A percentile compares a stretch with the other conserved stretches of the same genome.
phyloP scores from a whole-genome alignment of 2,888 invertebrate species.

The Nephrotoma guestfalica region DNA sequence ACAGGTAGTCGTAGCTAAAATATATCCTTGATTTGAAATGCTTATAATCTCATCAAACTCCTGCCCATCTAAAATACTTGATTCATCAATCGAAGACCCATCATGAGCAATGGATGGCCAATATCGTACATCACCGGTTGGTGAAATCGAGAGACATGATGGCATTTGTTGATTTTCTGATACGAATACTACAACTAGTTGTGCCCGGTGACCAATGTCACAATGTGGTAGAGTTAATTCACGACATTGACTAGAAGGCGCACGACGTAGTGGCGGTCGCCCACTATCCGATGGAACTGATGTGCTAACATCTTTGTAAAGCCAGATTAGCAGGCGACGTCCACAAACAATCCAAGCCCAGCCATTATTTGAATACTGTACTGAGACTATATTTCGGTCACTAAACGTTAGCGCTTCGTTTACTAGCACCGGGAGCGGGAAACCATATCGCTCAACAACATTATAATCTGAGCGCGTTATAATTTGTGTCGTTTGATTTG shows the following conservation, averaged over 20 bases:
- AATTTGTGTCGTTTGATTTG: constrained; percentile 55
- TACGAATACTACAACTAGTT: constrained; percentile 60
- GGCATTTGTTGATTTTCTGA: constrained; percentile 48
- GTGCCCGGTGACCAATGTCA: constrained; percentile 80
- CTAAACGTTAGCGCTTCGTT: constrained; percentile 77
- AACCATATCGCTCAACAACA: constrained; percentile 65
- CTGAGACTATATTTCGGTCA: constrained; percentile 39
- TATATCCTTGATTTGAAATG: constrained; percentile 53
- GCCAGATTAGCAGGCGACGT: constrained; percentile 75
- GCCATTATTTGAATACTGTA: constrained; percentile 36
- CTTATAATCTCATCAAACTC: constrained; percentile 65
- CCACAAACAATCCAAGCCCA: constrained; percentile 64
- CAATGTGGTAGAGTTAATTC: constrained; percentile 83
- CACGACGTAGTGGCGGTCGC: constrained; percentile 34
- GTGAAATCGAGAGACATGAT: constrained; percentile 82
- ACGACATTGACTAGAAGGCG: constrained; percentile 47
- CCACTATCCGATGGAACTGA: constrained; percentile 17
- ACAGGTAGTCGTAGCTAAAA: constrained; percentile 84
- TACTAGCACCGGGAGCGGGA: constrained; percentile 70
- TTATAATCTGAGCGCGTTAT: constrained; percentile 60
- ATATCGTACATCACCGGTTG: constrained; percentile 80
- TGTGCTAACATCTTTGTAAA: constrained; percentile 37
- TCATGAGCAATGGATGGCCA: constrained; percentile 87
- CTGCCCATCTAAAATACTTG: constrained; percentile 75
- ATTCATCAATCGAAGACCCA: constrained; percentile 68